These are phyloP conservation scores for Nycteola revayana DNA, from an alignment of 2,888 invertebrate genomes.

Conservation along the genomic window DNA sequence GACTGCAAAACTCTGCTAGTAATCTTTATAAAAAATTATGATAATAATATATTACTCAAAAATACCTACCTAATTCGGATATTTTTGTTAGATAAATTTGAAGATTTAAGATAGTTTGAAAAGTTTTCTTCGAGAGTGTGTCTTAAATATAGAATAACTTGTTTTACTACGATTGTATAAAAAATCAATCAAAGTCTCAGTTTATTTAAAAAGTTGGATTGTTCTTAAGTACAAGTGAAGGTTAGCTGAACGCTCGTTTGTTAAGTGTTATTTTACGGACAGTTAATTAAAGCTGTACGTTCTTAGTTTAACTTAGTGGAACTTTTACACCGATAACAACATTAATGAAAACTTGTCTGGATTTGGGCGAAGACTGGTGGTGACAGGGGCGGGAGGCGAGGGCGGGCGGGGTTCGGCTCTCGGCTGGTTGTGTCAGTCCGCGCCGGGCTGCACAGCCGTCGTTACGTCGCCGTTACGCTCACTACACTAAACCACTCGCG, in stretches of 20 bases:
- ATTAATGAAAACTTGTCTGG: constrained; percentile 78
- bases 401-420: constrained; percentile 54
- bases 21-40: too few relatives aligned
- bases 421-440: constrained; percentile 59
- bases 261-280: constrained; percentile 66
- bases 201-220: constrained; percentile 40
- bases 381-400: constrained; percentile 60
- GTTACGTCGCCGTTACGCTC: constrained; percentile 50
- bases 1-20: too few relatives aligned
- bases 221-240: constrained; percentile 41
- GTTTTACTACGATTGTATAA: too few relatives aligned
- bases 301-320: constrained; percentile 68
- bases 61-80: too few relatives aligned
- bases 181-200: constrained; percentile 44
- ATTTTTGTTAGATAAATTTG: too few relatives aligned
- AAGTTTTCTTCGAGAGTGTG: too few relatives aligned
- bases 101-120: too few relatives aligned
- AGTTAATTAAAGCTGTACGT: constrained; percentile 74
- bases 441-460: constrained; percentile 54
- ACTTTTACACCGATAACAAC: constrained; percentile 78
- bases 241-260: constrained; percentile 51
- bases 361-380: constrained; percentile 71
- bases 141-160: too few relatives aligned
- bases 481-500: constrained; percentile 34
- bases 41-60: too few relatives aligned